Conservation (phyloP, 2,888 invertebrate genomes). For the Tethea ocularis region DNA sequence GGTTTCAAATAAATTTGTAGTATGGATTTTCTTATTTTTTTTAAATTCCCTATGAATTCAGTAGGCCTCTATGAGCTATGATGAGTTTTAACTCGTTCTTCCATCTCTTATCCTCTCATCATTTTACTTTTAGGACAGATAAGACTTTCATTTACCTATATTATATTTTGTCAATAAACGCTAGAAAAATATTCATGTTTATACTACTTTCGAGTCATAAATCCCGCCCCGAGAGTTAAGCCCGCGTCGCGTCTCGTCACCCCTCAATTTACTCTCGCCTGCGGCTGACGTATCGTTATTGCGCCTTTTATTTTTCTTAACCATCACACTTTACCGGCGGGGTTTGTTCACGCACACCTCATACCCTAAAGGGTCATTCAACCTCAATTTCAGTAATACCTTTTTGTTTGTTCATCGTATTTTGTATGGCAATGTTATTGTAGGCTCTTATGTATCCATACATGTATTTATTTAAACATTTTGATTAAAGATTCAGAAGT, state of each 20-base stretch:
- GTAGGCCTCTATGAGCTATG: too few relatives aligned
- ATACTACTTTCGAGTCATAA: not conserved
- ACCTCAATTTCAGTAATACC: conserved; percentile 9
- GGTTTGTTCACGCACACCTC: not conserved
- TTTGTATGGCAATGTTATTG: not conserved
- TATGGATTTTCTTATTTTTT: too few relatives aligned
- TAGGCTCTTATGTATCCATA: too few relatives aligned
- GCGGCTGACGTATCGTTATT: conserved; percentile 45
- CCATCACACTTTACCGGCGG: conserved; percentile 13
- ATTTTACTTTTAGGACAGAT: too few relatives aligned
- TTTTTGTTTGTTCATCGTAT: not conserved
- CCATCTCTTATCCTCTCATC: too few relatives aligned
- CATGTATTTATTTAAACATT: too few relatives aligned
- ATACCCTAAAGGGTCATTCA: conserved; percentile 6
- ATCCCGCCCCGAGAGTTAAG: not conserved
- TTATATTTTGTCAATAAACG: not conserved
- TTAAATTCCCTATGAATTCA: too few relatives aligned
- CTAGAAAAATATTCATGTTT: not conserved
- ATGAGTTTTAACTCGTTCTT: too few relatives aligned
- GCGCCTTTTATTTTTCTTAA: conserved; percentile 36
- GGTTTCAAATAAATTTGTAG: too few relatives aligned
- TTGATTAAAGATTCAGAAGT: too few relatives aligned
- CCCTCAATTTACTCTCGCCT: conserved; percentile 26
- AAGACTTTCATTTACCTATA: too few relatives aligned
- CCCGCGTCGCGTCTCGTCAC: not conserved